phyloP scores from a whole-genome alignment of 2,113 vertebrate species.

The Azemiops feae region DNA sequence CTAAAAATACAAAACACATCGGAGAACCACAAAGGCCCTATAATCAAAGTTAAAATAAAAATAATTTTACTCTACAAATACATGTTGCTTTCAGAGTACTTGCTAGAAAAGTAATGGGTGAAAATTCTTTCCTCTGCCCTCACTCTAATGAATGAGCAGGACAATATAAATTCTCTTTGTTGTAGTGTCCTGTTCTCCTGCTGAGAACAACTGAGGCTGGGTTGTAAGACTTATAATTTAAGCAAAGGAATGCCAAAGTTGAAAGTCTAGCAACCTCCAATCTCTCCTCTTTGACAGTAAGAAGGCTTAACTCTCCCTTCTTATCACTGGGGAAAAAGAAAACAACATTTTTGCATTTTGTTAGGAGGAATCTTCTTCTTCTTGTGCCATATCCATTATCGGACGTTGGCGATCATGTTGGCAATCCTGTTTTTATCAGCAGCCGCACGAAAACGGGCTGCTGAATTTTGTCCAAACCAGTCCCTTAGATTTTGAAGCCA shows the following conservation, averaged over 20 bases:
- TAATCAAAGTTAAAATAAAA: background rate
- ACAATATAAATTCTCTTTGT: background rate
- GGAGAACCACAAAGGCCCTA: background rate
- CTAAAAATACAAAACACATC: background rate
- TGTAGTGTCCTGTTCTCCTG: background rate
- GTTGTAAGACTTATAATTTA: background rate
- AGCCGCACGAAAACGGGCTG: no score
- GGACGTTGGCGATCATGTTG: no score
- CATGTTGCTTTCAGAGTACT: background rate
- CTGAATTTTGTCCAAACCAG: no score
- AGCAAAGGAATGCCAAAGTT: background rate
- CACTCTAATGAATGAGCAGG: background rate
- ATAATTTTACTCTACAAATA: background rate
- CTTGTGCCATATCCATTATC: no score
- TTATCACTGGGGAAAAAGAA: background rate
- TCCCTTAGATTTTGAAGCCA: no score
- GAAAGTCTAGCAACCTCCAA: background rate
- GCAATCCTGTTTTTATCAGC: no score
- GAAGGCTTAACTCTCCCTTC: background rate
- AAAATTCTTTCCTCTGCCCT: background rate
- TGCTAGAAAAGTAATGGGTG: background rate
- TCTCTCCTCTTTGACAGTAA: background rate
- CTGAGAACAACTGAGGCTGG: background rate
- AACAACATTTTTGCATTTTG: background rate
- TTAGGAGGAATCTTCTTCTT: no score